Evolutionary conservation across 2,113 vertebrate species (phyloP).

Genomic region (Raphicerus campestris): DNA sequence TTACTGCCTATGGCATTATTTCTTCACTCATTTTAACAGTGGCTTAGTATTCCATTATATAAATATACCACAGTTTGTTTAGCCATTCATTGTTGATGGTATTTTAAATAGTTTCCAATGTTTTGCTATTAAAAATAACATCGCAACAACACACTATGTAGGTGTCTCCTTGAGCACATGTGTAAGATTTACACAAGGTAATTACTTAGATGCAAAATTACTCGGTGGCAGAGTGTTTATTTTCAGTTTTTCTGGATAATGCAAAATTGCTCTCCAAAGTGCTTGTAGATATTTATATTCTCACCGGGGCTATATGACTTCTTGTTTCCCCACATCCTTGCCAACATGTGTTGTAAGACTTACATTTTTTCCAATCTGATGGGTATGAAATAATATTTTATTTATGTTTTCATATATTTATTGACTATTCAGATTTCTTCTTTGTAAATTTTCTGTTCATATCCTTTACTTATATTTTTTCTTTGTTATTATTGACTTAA

Average conservation of each 20-base stretch:
- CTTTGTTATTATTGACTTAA: not conserved
- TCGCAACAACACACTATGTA: not conserved
- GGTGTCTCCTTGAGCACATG: not conserved
- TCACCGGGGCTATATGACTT: not conserved
- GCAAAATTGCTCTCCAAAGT: not conserved
- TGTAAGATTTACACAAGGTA: not conserved
- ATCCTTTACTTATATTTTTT: not conserved
- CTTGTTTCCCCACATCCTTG: not conserved
- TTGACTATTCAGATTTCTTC: not conserved
- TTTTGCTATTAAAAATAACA: not conserved
- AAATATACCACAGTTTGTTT: not conserved
- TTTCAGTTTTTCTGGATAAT: not conserved
- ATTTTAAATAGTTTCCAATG: not conserved
- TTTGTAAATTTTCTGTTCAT: not conserved
- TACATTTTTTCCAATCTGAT: constrained; percentile 17
- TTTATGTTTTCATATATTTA: constrained; percentile 6
- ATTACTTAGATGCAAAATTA: not conserved
- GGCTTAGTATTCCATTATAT: not conserved
- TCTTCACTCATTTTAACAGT: not conserved
- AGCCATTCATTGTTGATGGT: not conserved
- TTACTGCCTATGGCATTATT: not conserved
- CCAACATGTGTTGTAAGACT: not conserved
- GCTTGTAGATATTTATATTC: not conserved
- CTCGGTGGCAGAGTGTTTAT: not conserved
- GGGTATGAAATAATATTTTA: constrained; percentile 25